These are phyloP conservation scores for Pristionchus fissidentatus DNA, from an alignment of 2,888 invertebrate genomes.

Conservation along the genomic window DNA sequence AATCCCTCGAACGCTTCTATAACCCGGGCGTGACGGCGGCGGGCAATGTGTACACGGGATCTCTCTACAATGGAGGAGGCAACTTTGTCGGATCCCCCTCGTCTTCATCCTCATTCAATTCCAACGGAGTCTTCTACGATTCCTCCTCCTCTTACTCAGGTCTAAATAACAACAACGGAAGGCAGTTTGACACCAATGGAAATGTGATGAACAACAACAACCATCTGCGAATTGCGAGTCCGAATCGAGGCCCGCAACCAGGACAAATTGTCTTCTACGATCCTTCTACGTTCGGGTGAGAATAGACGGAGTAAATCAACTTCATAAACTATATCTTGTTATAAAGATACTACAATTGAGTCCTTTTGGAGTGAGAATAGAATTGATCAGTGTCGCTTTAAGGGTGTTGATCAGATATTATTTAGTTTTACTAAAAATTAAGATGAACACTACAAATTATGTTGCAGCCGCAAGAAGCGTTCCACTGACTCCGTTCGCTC, in stretches of 20 bases:
- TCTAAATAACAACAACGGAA: not conserved
- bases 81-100: not conserved
- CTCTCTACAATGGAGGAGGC: constrained; percentile 18
- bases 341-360: no score
- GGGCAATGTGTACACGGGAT: constrained; percentile 47
- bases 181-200: not conserved
- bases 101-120: not conserved
- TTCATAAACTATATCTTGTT: no score
- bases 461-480: not conserved
- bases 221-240: not conserved
- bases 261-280: constrained; percentile 35
- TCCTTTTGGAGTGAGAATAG: not conserved
- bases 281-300: not conserved
- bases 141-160: not conserved
- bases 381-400: not conserved
- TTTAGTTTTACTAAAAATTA: not conserved
- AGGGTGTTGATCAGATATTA: not conserved
- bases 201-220: not conserved
- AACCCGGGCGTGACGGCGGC: constrained; percentile 28
- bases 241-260: constrained; percentile 45
- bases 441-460: not conserved
- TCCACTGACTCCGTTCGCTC: not conserved
- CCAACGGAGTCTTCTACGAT: constrained; percentile 2
- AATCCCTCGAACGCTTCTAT: constrained; percentile 42
- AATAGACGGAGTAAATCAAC: no score